Evolutionary conservation across 2,888 invertebrate genomes (phyloP), one percentile per base, ranked within the genome.

Genomic region (Taenaris catops): DNA sequence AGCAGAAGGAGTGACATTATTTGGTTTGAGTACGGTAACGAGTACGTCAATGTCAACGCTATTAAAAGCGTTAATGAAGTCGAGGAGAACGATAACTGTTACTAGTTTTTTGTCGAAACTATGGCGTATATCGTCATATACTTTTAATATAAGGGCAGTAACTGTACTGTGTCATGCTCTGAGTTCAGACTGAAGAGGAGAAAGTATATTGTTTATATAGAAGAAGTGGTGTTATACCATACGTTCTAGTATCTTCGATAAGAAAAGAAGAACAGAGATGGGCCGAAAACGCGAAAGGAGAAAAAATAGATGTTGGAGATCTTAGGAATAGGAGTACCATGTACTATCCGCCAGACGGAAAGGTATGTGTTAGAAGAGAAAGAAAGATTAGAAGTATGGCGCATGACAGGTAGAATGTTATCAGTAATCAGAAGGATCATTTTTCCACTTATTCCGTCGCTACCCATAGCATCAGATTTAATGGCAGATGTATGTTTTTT

Each of bases 361-460:
- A 18, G 25, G 8, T 18, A 33, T 17, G 3, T 11, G 14, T 9
- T 23, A 1, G 14, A 9, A 14, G 11, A n/a, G 24, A 33, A 8
- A 9, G 33, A 33, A 25, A 8, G 10, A 10, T 33, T 25, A 24
- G 25, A 11, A 5, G 9, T 33, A 10, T 25, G 11, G 16, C 16
- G 6, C 10, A 33, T 8, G 10, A 33, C 8, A 25, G 24, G 33
- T 18, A 4, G 2, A 1, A 25, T 2, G 6, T 10, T 7, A 12
- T 34, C 34, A 1, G 25, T 10, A 11, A 34, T 25, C 2, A 11
- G 4, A n/a, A 34, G 14, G n/a, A 25, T 34, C 20, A 34, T 25
- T 7, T 34, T 34, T 16, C 14, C 25, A 12, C 17, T 17, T 8
- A 24, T 32, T 1, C 17, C 3, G 6, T 32, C 32, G 9, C 7